Conservation (phyloP, 1,140 invertebrate genomes). For the Anoplophora glabripennis region DNA sequence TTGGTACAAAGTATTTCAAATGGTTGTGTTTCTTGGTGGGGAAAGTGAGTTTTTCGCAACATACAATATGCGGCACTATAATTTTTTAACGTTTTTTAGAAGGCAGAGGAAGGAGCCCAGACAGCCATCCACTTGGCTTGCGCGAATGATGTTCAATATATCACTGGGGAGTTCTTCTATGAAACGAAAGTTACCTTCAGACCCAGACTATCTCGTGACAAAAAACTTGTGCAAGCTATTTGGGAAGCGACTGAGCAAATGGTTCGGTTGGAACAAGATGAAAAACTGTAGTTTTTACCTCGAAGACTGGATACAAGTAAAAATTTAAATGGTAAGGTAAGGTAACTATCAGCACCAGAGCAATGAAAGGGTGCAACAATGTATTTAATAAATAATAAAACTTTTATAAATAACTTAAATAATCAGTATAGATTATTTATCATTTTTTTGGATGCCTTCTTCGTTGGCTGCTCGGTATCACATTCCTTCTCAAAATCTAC, state of each 20-base stretch:
- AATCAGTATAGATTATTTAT: neutral
- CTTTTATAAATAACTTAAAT: neutral
- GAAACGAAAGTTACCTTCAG: constrained; percentile 6
- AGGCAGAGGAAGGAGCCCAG: constrained; percentile 19
- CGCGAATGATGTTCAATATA: constrained; percentile 12
- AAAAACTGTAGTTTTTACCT: no score
- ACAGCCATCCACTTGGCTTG: constrained; percentile 16
- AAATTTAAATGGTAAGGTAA: neutral
- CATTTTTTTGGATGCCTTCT: neutral
- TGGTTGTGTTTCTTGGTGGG: no score
- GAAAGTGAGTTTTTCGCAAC: no score
- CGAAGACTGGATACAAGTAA: no score
- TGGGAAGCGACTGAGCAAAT: neutral
- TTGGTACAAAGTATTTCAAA: no score
- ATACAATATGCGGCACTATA: neutral
- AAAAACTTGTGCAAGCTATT: neutral
- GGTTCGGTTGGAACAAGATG: neutral
- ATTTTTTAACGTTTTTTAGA: constrained; percentile 9
- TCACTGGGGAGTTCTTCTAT: constrained; percentile 18
- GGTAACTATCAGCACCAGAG: neutral
- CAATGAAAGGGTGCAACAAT: neutral
- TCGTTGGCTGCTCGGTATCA: constrained; percentile 8
- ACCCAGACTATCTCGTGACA: neutral
- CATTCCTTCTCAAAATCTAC: neutral
- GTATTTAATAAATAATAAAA: neutral